Evolutionary conservation across 2,888 invertebrate species (phyloP), one percentile per base, ranked within the genome.

Genomic region (Cylindroiulus punctatus): DNA sequence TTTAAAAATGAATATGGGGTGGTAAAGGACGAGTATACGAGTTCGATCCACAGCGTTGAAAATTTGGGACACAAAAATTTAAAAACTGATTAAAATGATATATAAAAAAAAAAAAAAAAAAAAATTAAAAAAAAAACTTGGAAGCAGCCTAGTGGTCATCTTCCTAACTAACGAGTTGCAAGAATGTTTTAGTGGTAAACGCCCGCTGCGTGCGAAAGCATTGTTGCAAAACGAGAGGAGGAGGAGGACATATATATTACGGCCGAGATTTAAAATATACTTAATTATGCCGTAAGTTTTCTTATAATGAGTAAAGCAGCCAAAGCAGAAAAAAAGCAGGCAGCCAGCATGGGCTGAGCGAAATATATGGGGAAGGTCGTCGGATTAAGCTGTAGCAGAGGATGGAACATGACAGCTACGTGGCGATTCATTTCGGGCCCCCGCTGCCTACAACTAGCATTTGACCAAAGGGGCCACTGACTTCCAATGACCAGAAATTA

Each of bases 201-300:
- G 76, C 83, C 83, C 32, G 83, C 83, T 83, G 83, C 26, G 40
- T 40, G 40, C 44, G 19, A 42, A 83, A 83, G 83, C 44, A 83
- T 83, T 83, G 83, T 83, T 83, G 44, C 83, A 44, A 44, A 83
- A 44, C 40, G 83, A 83, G 19, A 26, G 76, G 76, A 30, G 76
- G 76, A 30, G 76, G 76, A 26, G 57, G 76, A 76, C 30, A 76
- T 76, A 76, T 76, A 76, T 76, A 76, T 76, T 76, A 76, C 1
- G 30, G 76, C 30, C 76, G 76, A 76, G 76, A 76, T 76, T 76
- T 76, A 76, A 30, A 76, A 76, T 76, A 76, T 22, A 42, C 44
- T 83, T 83, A 83, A 83, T 83, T 83, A 83, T 83, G 83, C 83
- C 83, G 83, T 83, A 83, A 83, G 83, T 83, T 83, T 83, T 26